A percentile compares a stretch with the other conserved stretches of the same genome.
These are phyloP conservation scores for Denticeps clupeoides DNA, from an alignment of 2,797 vertebrate species.

Conservation along the genomic window DNA sequence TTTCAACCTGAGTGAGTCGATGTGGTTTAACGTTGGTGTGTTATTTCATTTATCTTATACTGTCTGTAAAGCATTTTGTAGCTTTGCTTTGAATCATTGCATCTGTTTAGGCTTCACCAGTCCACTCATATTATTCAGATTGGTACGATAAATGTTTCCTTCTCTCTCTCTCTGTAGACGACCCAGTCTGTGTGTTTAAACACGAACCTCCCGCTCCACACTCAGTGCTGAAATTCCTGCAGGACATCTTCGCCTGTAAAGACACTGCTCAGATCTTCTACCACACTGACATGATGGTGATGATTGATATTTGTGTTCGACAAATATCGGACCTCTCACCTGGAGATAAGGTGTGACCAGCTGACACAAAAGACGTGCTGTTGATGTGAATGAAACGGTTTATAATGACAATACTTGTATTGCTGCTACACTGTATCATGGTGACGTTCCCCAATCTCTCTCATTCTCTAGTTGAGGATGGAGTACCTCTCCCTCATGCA, in stretches of 20 bases:
- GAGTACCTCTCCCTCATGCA: constrained; percentile 97
- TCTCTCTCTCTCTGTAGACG: constrained; percentile 55
- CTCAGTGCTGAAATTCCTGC: constrained; percentile 89
- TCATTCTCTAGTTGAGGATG: constrained; percentile 72
- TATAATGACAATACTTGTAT: neutral
- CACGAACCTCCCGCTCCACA: constrained; percentile 83
- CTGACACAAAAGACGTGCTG: neutral
- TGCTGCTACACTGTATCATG: neutral
- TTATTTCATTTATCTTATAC: too few relatives aligned
- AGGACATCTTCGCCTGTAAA: constrained; percentile 78
- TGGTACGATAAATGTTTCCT: too few relatives aligned
- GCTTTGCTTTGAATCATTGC: neutral
- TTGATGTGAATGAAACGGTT: neutral
- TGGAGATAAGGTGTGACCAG: constrained; percentile 74
- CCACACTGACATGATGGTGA: constrained; percentile 95
- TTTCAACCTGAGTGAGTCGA: too few relatives aligned
- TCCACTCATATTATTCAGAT: too few relatives aligned
- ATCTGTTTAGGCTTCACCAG: constrained; percentile 7
- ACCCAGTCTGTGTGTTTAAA: constrained; percentile 89
- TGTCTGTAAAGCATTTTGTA: too few relatives aligned
- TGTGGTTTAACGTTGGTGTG: too few relatives aligned
- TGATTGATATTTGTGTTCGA: constrained; percentile 92
- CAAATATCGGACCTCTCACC: constrained; percentile 94
- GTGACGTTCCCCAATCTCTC: too few relatives aligned
- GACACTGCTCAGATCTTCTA: constrained; percentile 87